phyloP scores from a whole-genome alignment of 2,888 invertebrate species.

The Phengaris arion region DNA sequence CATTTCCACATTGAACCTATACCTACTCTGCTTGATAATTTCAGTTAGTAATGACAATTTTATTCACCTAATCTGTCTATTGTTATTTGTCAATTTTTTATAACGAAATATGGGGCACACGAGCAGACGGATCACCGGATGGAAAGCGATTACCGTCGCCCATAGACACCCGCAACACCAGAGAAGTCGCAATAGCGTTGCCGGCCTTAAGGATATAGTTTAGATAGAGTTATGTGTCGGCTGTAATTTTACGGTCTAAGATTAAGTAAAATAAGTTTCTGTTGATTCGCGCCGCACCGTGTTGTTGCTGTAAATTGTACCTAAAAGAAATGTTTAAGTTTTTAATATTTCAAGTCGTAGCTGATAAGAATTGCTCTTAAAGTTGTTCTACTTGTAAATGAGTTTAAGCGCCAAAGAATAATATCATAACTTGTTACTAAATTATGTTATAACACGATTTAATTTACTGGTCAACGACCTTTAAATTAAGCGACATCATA shows the following conservation, averaged over 20 bases:
- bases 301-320: not conserved
- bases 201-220: too few species aligned
- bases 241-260: too few species aligned
- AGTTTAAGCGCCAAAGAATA: not conserved
- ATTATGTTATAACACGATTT: not conserved
- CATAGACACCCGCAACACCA: too few species aligned
- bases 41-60: not conserved
- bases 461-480: not conserved
- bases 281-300: too few species aligned
- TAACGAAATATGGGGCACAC: too few species aligned
- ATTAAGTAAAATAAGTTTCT: too few species aligned
- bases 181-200: too few species aligned
- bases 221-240: too few species aligned
- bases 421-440: not conserved
- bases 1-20: constrained; percentile 30
- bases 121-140: too few species aligned
- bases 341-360: not conserved
- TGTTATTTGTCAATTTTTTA: too few species aligned
- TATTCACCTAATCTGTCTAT: too few species aligned
- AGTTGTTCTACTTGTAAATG: not conserved
- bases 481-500: not conserved
- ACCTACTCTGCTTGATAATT: not conserved
- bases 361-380: not conserved
- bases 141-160: too few species aligned
- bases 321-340: not conserved